These are phyloP conservation scores for Abramis brama DNA, from an alignment of 2,113 vertebrate genomes.

Conservation along the genomic window DNA sequence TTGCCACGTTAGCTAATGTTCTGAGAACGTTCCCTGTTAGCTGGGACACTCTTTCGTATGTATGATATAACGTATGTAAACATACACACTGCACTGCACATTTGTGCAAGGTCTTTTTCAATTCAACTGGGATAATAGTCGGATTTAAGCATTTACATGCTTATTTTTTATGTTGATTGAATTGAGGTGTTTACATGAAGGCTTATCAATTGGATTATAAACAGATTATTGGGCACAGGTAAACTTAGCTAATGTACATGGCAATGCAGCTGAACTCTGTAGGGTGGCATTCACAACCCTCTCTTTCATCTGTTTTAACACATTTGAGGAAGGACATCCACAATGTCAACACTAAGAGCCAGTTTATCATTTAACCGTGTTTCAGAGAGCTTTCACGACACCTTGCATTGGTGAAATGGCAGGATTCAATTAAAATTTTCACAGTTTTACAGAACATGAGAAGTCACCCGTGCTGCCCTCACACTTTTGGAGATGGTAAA, in stretches of 20 bases:
- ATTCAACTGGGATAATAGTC: not conserved
- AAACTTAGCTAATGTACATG: too few species aligned
- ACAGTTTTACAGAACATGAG: not conserved
- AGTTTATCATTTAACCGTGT: not conserved
- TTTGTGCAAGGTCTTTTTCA: not conserved
- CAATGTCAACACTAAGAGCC: slow-evolving; percentile 2
- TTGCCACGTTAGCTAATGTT: too few species aligned
- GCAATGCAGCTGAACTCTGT: not conserved
- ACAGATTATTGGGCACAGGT: too few species aligned
- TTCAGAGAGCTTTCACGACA: not conserved
- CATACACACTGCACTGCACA: too few species aligned
- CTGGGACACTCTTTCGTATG: too few species aligned
- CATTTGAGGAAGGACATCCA: not conserved
- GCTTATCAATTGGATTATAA: too few species aligned
- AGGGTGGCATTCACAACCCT: not conserved
- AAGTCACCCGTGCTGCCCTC: not conserved
- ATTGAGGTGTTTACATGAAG: too few species aligned
- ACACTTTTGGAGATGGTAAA: slow-evolving; percentile 1
- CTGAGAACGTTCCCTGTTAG: too few species aligned
- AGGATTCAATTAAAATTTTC: not conserved
- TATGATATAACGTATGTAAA: too few species aligned
- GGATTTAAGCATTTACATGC: not conserved
- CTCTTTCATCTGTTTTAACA: not conserved
- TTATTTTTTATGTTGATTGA: not conserved
- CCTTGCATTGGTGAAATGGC: not conserved